Evolutionary conservation across 2,797 vertebrate species (phyloP), one percentile per base, ranked within the genome.

Genomic region (Enteromius treurensis): DNA sequence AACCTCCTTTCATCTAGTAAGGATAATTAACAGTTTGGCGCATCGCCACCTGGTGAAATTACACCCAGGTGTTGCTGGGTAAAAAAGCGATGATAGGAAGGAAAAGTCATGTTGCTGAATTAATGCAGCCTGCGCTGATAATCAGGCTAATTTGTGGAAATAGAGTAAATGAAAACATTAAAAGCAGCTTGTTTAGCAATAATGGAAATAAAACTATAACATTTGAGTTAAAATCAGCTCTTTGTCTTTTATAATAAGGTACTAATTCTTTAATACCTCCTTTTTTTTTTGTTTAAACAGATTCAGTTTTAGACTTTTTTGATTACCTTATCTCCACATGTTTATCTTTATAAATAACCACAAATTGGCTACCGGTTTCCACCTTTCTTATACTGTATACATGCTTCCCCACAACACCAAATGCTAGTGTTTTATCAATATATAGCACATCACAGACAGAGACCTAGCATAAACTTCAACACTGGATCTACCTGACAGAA

Each of bases 281-380:
- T 37, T 62, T 81, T 62, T 81, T 79, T 65, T 2, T 26, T 26
- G 26, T 55, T 14, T 3, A 49, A 53, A 2, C 34, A 29, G 9
- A 29, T 68, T 26, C 2, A 21, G 1, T 42, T 29, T 26, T 47
- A 15, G 19, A 93, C 91, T 91, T 92, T 94, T 92, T 92, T 26
- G 89, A 90, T 92, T 90, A 93, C 92, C 92, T 91, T 91, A 29
- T 26, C 69, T 92, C 90, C 90, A 93, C 92, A 93, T 93, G 93
- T 91, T 93, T 93, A 92, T 92, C 88, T 78, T n/a, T 86, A 83
- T 84, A 3, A 89, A 86, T 90, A 90, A 91, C 92, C 90, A 17
- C 88, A 90, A 90, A 90, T 19, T 51, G 17, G 90, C 93, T 90
- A 91, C 93, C 91, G 92, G 92, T 94, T 90, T 91, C 88, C 90